phyloP scores from a whole-genome alignment of 2,888 invertebrate species.

The Acrobasis suavella region DNA sequence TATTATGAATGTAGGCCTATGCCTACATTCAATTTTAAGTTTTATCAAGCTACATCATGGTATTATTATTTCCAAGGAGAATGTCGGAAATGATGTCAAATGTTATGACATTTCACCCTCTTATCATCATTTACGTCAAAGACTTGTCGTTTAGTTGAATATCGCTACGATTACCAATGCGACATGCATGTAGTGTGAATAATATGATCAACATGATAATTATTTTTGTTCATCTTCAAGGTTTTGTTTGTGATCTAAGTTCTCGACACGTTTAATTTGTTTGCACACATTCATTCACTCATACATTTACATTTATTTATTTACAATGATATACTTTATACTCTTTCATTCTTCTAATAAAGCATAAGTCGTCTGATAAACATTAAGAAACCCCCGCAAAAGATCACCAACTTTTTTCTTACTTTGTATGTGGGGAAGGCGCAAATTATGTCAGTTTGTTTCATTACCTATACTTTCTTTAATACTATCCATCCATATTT shows the following conservation, averaged over 20 bases:
- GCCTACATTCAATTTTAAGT: no score
- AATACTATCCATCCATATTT: no score
- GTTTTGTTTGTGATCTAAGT: not conserved
- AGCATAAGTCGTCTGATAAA: not conserved
- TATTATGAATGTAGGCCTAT: no score
- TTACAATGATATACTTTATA: no score
- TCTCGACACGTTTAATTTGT: no score
- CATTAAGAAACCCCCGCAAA: not conserved
- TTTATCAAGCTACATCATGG: not conserved
- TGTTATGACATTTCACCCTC: constrained; percentile 15
- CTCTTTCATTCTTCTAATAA: no score
- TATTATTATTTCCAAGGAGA: not conserved
- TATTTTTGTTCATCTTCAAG: not conserved
- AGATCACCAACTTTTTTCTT: not conserved
- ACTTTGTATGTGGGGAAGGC: no score
- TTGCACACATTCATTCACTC: no score
- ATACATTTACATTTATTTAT: no score
- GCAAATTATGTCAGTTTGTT: no score
- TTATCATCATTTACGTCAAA: constrained; percentile 17
- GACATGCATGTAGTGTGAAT: not conserved
- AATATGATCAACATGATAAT: not conserved
- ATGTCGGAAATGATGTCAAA: constrained; percentile 2
- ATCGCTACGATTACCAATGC: constrained; percentile 1
- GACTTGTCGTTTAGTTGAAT: constrained; percentile 9
- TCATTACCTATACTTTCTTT: no score